A percentile compares a stretch with the other conserved stretches of the same genome.
Conservation (phyloP, 2,113 vertebrate genomes). For the Elgaria multicarinata region DNA sequence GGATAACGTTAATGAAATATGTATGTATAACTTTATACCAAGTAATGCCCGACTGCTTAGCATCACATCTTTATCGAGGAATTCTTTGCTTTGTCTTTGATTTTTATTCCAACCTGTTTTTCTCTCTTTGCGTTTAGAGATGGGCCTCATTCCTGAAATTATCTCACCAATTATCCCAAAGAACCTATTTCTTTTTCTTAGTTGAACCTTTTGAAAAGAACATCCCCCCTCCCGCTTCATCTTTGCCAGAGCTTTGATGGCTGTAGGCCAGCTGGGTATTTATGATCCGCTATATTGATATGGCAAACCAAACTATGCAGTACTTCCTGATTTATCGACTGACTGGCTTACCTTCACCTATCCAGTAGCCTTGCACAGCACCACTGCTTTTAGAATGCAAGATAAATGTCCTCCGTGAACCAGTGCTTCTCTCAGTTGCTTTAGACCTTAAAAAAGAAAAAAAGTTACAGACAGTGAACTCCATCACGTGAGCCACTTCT, state of each 20-base stretch:
- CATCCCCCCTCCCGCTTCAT: not conserved
- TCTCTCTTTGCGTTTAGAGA: not conserved
- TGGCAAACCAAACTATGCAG: not conserved
- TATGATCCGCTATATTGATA: not conserved
- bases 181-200: not conserved
- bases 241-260: conserved; percentile 9
- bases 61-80: not conserved
- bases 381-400: not conserved
- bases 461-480: not conserved
- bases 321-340: conserved; percentile 15
- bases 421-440: not conserved
- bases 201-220: not conserved
- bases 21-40: not conserved
- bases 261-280: conserved; percentile 21
- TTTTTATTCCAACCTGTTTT: not conserved
- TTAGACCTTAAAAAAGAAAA: not conserved
- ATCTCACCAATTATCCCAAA: not conserved
- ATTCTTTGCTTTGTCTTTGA: rapidly evolving
- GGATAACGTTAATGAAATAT: not conserved
- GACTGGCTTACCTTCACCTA: not conserved
- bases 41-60: not conserved
- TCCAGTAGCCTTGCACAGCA: not conserved
- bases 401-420: not conserved
- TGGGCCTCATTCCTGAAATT: not conserved
- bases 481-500: not conserved